A percentile compares a stretch with the other conserved stretches of the same genome.
Conservation (phyloP, 2,113 vertebrate species). For the Mionectes macconnelli region DNA sequence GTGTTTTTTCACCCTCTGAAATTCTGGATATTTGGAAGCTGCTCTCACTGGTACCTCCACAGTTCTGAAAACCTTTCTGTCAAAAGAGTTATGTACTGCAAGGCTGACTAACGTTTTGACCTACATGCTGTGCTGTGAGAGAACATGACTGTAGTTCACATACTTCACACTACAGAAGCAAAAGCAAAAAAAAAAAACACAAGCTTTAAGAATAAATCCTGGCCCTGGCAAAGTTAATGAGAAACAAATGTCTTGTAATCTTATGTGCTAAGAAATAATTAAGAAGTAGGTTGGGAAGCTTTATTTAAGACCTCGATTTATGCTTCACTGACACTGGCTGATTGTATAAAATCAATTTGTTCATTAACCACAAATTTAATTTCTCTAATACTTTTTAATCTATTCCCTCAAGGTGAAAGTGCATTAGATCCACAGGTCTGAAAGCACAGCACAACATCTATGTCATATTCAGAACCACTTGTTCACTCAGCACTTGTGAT, state of each 20-base stretch:
- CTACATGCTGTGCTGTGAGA: background rate
- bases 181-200: background rate
- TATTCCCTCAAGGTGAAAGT: background rate
- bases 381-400: background rate
- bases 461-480: background rate
- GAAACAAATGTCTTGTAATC: background rate
- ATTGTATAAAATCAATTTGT: background rate
- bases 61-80: background rate
- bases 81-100: background rate
- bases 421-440: background rate
- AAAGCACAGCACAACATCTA: background rate
- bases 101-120: background rate
- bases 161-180: background rate
- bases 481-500: background rate
- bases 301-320: background rate
- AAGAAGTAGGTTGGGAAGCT: background rate
- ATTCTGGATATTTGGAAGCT: background rate
- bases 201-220: background rate
- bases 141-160: background rate
- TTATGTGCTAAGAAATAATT: background rate
- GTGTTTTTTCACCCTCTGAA: rapidly evolving
- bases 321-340: background rate
- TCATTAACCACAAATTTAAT: background rate
- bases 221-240: background rate
- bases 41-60: background rate